These are phyloP conservation scores for Mus musculus DNA, from an alignment of 2,113 vertebrate genomes.

Conservation along the genomic window DNA sequence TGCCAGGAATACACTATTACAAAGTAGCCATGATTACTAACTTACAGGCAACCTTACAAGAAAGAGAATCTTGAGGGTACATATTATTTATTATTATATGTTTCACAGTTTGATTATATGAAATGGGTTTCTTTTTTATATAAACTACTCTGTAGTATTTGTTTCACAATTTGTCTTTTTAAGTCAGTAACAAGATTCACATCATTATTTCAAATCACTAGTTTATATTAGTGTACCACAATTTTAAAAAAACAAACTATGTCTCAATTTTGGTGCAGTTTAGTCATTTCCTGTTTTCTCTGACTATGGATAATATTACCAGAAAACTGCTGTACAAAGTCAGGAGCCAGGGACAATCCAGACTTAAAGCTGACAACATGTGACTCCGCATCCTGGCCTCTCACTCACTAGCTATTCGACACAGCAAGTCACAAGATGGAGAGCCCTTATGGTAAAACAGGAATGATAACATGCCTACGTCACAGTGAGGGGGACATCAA, in stretches of 20 bases:
- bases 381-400: not conserved
- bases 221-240: not conserved
- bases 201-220: not conserved
- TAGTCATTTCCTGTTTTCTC: conserved; percentile 54
- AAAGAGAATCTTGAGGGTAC: not conserved
- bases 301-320: not conserved
- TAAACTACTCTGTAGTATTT: not conserved
- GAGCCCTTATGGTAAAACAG: not conserved
- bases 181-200: not conserved
- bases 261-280: conserved; percentile 32
- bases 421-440: not conserved
- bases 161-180: conserved; percentile 37
- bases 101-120: not conserved
- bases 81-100: not conserved
- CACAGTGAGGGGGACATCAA: not conserved
- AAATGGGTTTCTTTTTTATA: not conserved
- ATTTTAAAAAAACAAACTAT: not conserved
- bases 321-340: not conserved
- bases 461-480: not conserved
- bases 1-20: not conserved
- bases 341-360: not conserved
- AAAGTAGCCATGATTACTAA: not conserved
- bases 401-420: not conserved
- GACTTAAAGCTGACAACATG: not conserved
- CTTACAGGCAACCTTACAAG: not conserved